These are phyloP conservation scores for Sinotaia quadrata DNA, from an alignment of 2,888 invertebrate species.

Conservation along the genomic window DNA sequence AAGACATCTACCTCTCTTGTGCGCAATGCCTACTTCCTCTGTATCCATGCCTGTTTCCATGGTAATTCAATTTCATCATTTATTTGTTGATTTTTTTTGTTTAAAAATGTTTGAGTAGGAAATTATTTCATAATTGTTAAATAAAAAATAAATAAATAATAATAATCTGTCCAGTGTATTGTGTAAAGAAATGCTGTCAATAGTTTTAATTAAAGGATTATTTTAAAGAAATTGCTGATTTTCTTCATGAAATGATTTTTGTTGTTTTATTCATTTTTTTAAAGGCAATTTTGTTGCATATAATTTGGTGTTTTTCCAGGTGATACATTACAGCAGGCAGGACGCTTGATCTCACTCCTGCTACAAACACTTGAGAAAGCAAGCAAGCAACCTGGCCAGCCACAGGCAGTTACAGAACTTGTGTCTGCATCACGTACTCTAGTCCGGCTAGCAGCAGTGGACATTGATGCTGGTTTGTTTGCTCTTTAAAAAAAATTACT, in stretches of 20 bases:
- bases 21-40: conserved; percentile 84
- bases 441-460: conserved; percentile 77
- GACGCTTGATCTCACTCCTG: conserved; percentile 78
- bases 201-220: no score
- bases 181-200: no score
- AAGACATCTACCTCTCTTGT: conserved; percentile 86
- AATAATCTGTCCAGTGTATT: no score
- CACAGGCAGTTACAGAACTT: conserved; percentile 81
- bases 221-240: no score
- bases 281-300: no score
- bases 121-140: no score
- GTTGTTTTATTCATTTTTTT: no score
- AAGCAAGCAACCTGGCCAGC: conserved; percentile 79
- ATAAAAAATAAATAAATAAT: no score
- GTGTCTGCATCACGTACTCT: conserved; percentile 81
- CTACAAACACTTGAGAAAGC: conserved; percentile 84
- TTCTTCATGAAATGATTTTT: no score
- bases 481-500: no score
- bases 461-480: conserved; percentile 65
- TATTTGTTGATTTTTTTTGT: no score
- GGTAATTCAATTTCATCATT: conserved; percentile 57
- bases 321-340: conserved; percentile 63
- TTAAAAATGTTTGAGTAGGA: no score
- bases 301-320: conserved; percentile 46
- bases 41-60: conserved; percentile 81